These are phyloP conservation scores for Drosophila pseudotakahashii DNA, from an alignment of 2,888 invertebrate species.

Conservation along the genomic window DNA sequence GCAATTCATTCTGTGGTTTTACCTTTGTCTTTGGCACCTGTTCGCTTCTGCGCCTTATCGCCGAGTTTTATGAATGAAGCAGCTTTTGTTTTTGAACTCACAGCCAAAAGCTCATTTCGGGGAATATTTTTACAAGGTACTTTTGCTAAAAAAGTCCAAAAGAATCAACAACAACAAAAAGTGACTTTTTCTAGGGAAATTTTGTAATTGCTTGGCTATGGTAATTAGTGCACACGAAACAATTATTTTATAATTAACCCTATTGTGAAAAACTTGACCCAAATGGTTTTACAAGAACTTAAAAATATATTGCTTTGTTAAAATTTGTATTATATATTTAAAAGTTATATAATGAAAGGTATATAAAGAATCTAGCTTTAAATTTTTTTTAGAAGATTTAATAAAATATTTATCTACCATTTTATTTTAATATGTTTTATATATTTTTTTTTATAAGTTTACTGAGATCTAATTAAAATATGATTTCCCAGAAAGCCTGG, in stretches of 20 bases:
- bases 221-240: slow-evolving; percentile 15
- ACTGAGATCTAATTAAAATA: not conserved
- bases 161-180: not conserved
- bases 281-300: too few relatives aligned
- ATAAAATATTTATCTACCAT: too few relatives aligned
- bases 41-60: slow-evolving; percentile 42
- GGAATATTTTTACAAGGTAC: slow-evolving; percentile 20
- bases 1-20: slow-evolving; percentile 15
- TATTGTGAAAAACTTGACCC: not conserved
- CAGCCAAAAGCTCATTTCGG: slow-evolving; percentile 18
- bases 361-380: too few relatives aligned
- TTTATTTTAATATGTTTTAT: too few relatives aligned
- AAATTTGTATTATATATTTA: too few relatives aligned
- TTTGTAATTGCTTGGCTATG: not conserved
- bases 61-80: slow-evolving; percentile 44
- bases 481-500: not conserved
- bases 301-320: too few relatives aligned
- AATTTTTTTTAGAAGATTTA: too few relatives aligned
- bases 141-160: slow-evolving; percentile 4
- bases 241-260: not conserved
- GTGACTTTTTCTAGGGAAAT: slow-evolving; percentile 11
- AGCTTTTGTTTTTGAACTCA: slow-evolving; percentile 16
- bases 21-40: slow-evolving; percentile 41
- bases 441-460: too few relatives aligned
- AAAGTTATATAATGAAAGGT: too few relatives aligned